These are phyloP conservation scores for Ptychoptera contaminata DNA, from an alignment of 2,888 invertebrate species.

Conservation along the genomic window DNA sequence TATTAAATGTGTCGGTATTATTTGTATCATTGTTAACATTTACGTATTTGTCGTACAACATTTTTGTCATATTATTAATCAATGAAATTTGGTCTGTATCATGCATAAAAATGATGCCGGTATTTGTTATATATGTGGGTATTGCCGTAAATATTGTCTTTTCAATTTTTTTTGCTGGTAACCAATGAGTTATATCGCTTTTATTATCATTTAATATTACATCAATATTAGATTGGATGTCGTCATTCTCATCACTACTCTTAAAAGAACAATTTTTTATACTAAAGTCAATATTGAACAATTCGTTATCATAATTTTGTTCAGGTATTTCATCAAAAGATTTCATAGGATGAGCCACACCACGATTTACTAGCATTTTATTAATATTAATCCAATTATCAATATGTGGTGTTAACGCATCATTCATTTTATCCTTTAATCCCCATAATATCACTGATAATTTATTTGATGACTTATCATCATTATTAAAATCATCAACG, in stretches of 20 bases:
- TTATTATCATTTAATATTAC: conserved; percentile 15
- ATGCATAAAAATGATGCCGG: conserved; percentile 32
- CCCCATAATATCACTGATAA: conserved; percentile 49
- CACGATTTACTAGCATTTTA: conserved; percentile 45
- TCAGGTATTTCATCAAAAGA: conserved; percentile 17
- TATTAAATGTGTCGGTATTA: conserved; percentile 22
- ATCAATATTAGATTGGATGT: too few relatives aligned
- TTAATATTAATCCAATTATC: conserved; percentile 51
- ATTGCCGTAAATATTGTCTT: conserved; percentile 38
- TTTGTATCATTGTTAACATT: conserved; percentile 31
- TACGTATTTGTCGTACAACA: conserved; percentile 34
- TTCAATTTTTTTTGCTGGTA: conserved; percentile 36
- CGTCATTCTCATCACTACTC: conserved; percentile 4
- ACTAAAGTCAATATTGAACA: neutral
- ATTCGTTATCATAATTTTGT: neutral
- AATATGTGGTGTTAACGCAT: conserved; percentile 47
- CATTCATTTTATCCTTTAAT: conserved; percentile 40
- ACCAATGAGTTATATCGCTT: conserved; percentile 37
- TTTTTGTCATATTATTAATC: conserved; percentile 34
- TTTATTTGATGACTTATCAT: conserved; percentile 20
- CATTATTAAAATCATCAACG: neutral
- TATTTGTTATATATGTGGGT: conserved; percentile 45
- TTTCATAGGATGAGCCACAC: conserved; percentile 34
- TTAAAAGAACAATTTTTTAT: neutral
- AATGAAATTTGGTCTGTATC: conserved; percentile 21